These are phyloP conservation scores for Drosophila macrospina DNA, from an alignment of 2,888 invertebrate species.

Conservation along the genomic window DNA sequence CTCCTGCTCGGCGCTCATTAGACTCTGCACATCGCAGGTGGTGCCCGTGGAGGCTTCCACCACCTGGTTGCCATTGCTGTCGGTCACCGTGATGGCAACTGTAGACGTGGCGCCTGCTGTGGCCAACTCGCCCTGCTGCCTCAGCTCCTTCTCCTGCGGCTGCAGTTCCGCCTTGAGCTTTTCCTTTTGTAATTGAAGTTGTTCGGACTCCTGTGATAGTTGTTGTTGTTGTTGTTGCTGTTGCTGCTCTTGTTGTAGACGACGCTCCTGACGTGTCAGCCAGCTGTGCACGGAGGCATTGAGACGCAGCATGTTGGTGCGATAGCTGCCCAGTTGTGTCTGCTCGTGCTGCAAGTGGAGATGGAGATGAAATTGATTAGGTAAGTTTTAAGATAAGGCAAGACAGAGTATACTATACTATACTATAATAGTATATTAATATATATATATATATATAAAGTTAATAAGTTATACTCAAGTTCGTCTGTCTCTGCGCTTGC, in stretches of 20 bases:
- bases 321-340: constrained; percentile 84
- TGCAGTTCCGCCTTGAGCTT: constrained; percentile 28
- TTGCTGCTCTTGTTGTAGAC: constrained; percentile 81
- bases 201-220: constrained; percentile 64
- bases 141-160: neutral
- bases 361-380: neutral
- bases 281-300: constrained; percentile 86
- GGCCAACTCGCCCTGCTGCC: constrained; percentile 26
- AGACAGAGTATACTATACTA: no score
- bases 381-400: neutral
- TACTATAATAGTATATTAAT: no score
- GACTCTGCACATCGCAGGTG: constrained; percentile 74
- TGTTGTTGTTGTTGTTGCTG: constrained; percentile 75
- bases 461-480: no score
- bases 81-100: constrained; percentile 75
- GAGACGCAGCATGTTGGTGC: constrained; percentile 85
- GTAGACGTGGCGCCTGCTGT: constrained; percentile 23
- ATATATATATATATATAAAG: no score
- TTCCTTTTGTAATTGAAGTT: constrained; percentile 18
- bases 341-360: constrained; percentile 83
- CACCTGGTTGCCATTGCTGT: constrained; percentile 78
- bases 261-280: constrained; percentile 85
- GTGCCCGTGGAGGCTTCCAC: constrained; percentile 62
- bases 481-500: no score
- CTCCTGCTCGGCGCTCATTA: constrained; percentile 84